phyloP scores from a whole-genome alignment of 2,797 vertebrate genomes.

The Spinus olivaceus region DNA sequence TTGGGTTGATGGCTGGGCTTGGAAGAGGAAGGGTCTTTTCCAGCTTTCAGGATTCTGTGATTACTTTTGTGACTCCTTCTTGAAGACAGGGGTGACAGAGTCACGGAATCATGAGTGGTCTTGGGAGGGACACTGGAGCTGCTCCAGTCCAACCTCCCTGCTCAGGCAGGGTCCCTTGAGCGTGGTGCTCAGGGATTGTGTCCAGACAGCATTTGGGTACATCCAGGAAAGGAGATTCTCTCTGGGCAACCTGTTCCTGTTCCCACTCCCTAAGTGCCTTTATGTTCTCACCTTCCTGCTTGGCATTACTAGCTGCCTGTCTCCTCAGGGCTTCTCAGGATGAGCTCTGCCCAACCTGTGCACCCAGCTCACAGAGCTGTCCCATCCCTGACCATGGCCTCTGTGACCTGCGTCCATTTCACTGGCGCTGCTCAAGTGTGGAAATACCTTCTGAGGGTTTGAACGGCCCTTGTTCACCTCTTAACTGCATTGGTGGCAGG shows the following conservation, averaged over 20 bases:
- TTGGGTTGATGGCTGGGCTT: background rate
- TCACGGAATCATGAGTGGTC: background rate
- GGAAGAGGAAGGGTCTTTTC: background rate
- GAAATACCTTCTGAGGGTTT: background rate
- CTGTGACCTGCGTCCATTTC: background rate
- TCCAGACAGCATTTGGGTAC: background rate
- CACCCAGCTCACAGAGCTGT: background rate
- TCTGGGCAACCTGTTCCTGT: background rate
- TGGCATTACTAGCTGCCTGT: background rate
- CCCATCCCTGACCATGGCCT: fast-evolving
- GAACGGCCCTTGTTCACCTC: background rate
- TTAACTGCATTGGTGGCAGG: background rate
- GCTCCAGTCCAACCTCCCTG: background rate
- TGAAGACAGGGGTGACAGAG: background rate
- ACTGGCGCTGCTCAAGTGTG: background rate
- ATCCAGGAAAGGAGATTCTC: background rate
- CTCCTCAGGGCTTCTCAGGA: background rate
- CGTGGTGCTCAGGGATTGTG: background rate
- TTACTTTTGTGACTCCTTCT: background rate
- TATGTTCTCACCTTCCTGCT: background rate
- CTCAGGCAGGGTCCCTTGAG: background rate
- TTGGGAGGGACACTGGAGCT: background rate
- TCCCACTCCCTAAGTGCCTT: background rate
- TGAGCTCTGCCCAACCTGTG: background rate
- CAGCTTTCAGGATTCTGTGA: background rate